Evolutionary conservation across 2,888 invertebrate genomes (phyloP), one percentile per base, ranked within the genome.

Genomic region (Dasysyrphus tricinctus): DNA sequence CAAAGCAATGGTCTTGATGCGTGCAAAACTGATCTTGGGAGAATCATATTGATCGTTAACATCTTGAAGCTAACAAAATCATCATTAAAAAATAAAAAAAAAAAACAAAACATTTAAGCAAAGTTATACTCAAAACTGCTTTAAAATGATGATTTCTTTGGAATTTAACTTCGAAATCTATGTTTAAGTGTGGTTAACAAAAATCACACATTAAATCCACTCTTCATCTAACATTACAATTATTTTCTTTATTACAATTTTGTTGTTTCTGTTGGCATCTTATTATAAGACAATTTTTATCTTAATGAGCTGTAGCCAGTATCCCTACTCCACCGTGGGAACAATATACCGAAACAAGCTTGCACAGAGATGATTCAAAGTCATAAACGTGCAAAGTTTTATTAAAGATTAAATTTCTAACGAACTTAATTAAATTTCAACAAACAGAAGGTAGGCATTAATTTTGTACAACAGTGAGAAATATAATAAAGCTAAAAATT

Each of bases 341-440:
- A 85, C 24, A 74, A 79, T 70, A 57, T 24, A 16, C 19, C 9
- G 61, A 24, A 24, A 57, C 19, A 51, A 14, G n/a, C 24, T 54
- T 29, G 74, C 47, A 57, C 69, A 42, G 6, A 75, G 69, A 63
- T 73, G 42, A 14, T 49, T 34, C 42, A 51, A 51, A 72, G 67
- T 34, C 29, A 44, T 74, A 74, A 74, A 78, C 42, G 12, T 63
- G 44, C 32, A 59, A 59, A 47, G 49, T 86, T 75, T 85, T 70
- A 81, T 57, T 81, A 77, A 74, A 57, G 51, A 81, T 78, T 65
- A 77, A 76, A 80, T 76, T 80, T 19, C 67, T 76, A 69, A 85
- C 69, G 81, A 81, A 74, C 77, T 80, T 86, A 86, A 72, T 86
- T 82, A 75, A 72, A 56, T 32, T 16, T 32, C 34, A 37, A 57